phyloP scores from a whole-genome alignment of 2,888 invertebrate species.

The Trichopoda pennipes region DNA sequence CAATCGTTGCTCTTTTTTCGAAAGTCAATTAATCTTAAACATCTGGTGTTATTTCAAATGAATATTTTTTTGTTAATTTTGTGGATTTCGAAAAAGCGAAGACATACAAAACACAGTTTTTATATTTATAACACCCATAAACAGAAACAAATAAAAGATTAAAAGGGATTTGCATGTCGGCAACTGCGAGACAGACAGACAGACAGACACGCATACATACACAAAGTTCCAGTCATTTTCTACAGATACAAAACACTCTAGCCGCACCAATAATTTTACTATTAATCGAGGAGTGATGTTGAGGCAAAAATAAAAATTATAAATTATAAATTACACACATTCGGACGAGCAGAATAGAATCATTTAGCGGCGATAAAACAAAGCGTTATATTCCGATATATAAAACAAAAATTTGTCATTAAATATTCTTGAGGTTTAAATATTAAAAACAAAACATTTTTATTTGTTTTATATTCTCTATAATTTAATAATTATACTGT shows the following conservation, averaged over 20 bases:
- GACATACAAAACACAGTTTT: slow-evolving; percentile 36
- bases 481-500: background rate
- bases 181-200: too few species aligned
- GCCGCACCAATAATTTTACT: slow-evolving; percentile 8
- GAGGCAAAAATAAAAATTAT: too few species aligned
- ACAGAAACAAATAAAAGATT: slow-evolving; percentile 44
- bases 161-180: slow-evolving; percentile 56
- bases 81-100: slow-evolving; percentile 29
- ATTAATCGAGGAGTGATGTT: slow-evolving; percentile 11
- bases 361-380: slow-evolving; percentile 28
- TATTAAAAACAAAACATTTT: background rate
- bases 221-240: slow-evolving; percentile 24
- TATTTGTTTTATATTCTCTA: background rate
- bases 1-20: slow-evolving; percentile 29
- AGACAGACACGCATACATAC: background rate
- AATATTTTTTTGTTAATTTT: background rate
- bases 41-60: slow-evolving; percentile 58
- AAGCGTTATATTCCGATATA: slow-evolving; percentile 4
- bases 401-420: background rate
- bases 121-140: slow-evolving; percentile 23
- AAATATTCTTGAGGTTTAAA: background rate
- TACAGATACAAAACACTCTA: background rate
- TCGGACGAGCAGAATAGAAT: background rate
- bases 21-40: slow-evolving; percentile 61
- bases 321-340: background rate